Base-by-base conservation (phyloP, 2,113 vertebrate genomes). In the Prietella phreatophila region DNA sequence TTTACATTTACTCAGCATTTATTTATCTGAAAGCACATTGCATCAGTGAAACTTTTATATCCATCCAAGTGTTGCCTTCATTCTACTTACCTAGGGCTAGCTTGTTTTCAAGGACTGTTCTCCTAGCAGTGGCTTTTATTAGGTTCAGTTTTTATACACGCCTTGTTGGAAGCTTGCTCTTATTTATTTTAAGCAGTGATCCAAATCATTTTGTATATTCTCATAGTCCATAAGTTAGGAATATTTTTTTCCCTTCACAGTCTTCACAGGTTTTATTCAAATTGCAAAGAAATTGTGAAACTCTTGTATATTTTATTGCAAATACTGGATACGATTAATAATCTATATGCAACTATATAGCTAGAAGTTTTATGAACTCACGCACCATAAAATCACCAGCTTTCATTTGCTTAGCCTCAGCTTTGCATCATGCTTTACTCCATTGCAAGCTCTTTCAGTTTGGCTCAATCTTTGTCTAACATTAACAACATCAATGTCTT, bases 401-500 rank as follows among this genome's bases (percentile, higher is more conserved):
- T 73, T 7, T 67, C 11, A 22, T 47, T 83, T 83, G 65, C 71
- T 33, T 27, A 67, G 85, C 58, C 61, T 60, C 56, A 61, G 80
- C 80, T 69, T 85, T 58, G 50, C n/a, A 13, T 88, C 65, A 55
- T 78, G 67, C 83, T 82, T 89, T 58, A 82, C 58, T 75, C 27
- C 60, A 20, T 50, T 88, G 55, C 83, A 50, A 85, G 60, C 33
- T 84, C 50, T 36, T 33, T 82, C 73, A 30, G 63, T 84, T 55
- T 67, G 58, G 22, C 61, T 33, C 65, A 73, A 30, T 73, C 60
- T 82, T 39, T 73, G 53, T 42, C 17, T 60, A 76, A 63, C 22
- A 55, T 61, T 55, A 84, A 83, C 22, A 11, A 65, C 4, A 3
- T 75, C 75, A 65, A 58, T 86, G 19, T 78, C 39, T 53, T 67